Conservation (phyloP, 2,113 vertebrate genomes). For the Typhlomys cinereus region DNA sequence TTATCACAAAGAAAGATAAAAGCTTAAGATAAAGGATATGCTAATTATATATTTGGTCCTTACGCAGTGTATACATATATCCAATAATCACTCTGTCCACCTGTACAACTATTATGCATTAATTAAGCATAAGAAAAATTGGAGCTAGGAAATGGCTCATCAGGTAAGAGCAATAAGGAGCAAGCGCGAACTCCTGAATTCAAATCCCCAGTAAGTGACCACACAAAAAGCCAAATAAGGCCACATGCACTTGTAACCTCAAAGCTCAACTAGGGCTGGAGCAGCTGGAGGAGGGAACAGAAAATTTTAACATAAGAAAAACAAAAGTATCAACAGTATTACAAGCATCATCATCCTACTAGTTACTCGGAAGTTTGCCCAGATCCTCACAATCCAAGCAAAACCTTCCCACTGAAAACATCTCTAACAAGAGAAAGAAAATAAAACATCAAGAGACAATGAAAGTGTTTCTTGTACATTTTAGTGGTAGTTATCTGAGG, state of each 20-base stretch:
- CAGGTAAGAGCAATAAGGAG: too few relatives aligned
- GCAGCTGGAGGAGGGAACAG: too few relatives aligned
- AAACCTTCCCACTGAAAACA: constrained; percentile 35
- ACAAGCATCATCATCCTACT: constrained; percentile 33
- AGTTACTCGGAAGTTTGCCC: constrained; percentile 10
- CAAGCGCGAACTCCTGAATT: too few relatives aligned
- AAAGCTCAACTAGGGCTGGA: too few relatives aligned
- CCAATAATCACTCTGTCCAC: neutral
- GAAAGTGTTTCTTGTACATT: constrained; percentile 21
- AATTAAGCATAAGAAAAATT: neutral
- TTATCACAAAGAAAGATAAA: neutral
- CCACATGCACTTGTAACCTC: too few relatives aligned
- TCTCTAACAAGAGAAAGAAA: constrained; percentile 7
- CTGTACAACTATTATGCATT: neutral
- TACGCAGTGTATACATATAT: neutral
- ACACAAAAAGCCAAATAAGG: too few relatives aligned
- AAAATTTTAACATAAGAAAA: too few relatives aligned
- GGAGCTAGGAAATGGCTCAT: too few relatives aligned
- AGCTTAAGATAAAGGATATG: neutral
- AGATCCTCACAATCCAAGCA: constrained; percentile 42
- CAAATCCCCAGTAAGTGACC: too few relatives aligned
- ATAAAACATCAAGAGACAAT: neutral
- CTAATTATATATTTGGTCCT: neutral
- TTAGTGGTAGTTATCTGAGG: neutral
- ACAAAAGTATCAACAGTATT: constrained; percentile 28